Percentiles rank a stretch among this genome's conserved stretches.
Evolutionary conservation across 1,140 invertebrate genomes (phyloP).

Genomic region (Asobara japonica): DNA sequence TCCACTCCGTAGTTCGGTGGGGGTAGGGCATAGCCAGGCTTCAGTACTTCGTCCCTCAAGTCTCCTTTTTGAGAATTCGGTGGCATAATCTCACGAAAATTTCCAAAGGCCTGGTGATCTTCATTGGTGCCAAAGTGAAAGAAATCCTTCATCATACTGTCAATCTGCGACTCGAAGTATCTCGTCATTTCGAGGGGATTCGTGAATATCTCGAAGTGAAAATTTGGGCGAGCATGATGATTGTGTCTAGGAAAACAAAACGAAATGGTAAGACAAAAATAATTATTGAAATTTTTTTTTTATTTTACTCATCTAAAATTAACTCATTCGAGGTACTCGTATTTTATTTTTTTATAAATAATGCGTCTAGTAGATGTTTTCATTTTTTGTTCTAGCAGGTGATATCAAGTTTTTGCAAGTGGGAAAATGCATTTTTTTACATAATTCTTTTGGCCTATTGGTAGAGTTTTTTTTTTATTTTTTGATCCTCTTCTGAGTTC

Average conservation of each 20-base stretch:
- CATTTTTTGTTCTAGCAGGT: too few species aligned
- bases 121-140: slow-evolving; percentile 30
- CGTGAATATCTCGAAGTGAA: slow-evolving; percentile 49
- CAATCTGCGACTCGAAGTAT: slow-evolving; percentile 55
- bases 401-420: too few species aligned
- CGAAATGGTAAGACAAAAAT: background rate
- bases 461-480: too few species aligned
- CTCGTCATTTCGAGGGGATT: slow-evolving; percentile 55
- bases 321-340: too few species aligned
- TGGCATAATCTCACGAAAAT: slow-evolving; percentile 30
- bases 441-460: too few species aligned
- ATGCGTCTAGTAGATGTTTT: too few species aligned
- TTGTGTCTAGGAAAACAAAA: slow-evolving; percentile 21
- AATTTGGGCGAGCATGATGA: slow-evolving; percentile 27
- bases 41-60: slow-evolving; percentile 64
- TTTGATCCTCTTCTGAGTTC: too few species aligned
- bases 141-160: slow-evolving; percentile 47
- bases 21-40: slow-evolving; percentile 52
- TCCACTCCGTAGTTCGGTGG: slow-evolving; percentile 30
- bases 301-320: slow-evolving; percentile 1
- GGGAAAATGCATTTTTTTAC: too few species aligned
- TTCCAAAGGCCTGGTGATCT: background rate
- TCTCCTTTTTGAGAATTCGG: slow-evolving; percentile 27
- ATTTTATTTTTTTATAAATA: too few species aligned
- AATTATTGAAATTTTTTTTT: background rate